Percentiles rank a stretch among this genome's conserved stretches.
Evolutionary conservation across 64 coral and sea anemone genomes (phyloP).

Genomic region (Pachyseris speciosa): DNA sequence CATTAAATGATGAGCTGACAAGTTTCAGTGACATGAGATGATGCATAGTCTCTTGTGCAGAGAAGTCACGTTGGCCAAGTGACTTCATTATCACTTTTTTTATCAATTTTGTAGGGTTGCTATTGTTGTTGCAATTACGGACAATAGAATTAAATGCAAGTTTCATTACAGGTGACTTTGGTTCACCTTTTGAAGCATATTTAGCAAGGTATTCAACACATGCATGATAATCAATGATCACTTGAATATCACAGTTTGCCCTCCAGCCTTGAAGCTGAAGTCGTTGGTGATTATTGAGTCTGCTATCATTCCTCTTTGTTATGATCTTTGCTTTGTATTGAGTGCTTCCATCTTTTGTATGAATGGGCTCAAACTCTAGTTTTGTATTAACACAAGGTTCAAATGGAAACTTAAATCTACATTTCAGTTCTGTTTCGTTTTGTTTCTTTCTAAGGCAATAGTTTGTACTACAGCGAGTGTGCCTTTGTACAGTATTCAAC

Average conservation of each 20-base stretch:
- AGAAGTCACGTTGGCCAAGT: conserved; percentile 28
- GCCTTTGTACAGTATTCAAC: conserved; percentile 29
- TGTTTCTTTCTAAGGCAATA: conserved; percentile 41
- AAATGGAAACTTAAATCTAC: conserved; percentile 67
- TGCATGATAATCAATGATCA: conserved; percentile 49
- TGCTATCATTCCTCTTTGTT: conserved; percentile 64
- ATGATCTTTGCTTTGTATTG: conserved; percentile 69
- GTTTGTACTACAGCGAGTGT: conserved; percentile 47
- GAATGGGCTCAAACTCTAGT: conserved; percentile 56
- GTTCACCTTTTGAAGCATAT: conserved; percentile 43
- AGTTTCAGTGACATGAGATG: conserved; percentile 27
- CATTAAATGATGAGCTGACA: conserved; percentile 49
- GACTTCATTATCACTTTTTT: conserved; percentile 37
- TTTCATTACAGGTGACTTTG: conserved; percentile 44
- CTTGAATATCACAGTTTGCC: conserved; percentile 69
- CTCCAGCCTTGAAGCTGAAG: conserved; percentile 46
- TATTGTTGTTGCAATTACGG: not conserved
- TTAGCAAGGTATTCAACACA: conserved; percentile 56
- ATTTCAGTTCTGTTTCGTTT: conserved; percentile 19
- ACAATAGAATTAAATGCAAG: conserved; percentile 38
- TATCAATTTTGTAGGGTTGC: conserved; percentile 30
- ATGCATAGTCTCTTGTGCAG: conserved; percentile 51
- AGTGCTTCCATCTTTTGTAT: conserved; percentile 64
- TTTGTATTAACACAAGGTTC: conserved; percentile 47
- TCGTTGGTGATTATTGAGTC: conserved; percentile 59